Percentiles rank a stretch among this genome's conserved stretches.
These are phyloP conservation scores for Acanthosepion esculentum DNA, from an alignment of 2,888 invertebrate species.

Conservation along the genomic window DNA sequence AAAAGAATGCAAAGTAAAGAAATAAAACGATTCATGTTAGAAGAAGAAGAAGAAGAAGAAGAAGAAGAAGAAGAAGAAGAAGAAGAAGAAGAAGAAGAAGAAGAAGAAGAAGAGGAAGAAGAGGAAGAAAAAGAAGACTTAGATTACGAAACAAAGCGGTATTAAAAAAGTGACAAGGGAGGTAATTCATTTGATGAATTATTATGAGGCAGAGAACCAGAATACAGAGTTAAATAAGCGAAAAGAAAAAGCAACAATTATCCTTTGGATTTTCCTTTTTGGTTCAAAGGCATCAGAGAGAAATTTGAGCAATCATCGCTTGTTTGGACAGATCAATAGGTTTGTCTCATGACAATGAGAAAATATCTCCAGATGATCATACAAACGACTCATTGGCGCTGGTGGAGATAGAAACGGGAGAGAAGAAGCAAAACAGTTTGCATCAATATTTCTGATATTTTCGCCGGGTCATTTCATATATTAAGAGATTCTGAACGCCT, in stretches of 20 bases:
- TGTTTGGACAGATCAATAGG: conserved; percentile 21
- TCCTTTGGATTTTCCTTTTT: not conserved
- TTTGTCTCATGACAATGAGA: not conserved
- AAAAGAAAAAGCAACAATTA: not conserved
- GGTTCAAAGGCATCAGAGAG: not conserved
- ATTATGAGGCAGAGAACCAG: not conserved
- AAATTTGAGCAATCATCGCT: not conserved
- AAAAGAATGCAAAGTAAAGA: not conserved
- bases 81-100: not conserved
- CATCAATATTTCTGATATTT: not conserved
- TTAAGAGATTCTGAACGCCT: not conserved
- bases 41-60: not conserved
- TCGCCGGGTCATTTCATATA: not conserved
- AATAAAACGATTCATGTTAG: not conserved
- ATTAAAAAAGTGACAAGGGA: not conserved
- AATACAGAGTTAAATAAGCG: not conserved
- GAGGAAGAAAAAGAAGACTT: not conserved
- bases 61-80: not conserved
- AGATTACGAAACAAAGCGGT: not conserved
- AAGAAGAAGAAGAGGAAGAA: not conserved
- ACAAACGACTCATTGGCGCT: not conserved
- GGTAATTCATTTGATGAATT: not conserved
- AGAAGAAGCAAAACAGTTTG: not conserved
- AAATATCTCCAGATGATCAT: not conserved
- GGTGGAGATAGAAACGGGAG: not conserved